Base-by-base conservation (phyloP, 2,797 vertebrate genomes). In the Bradypodion ventrale region DNA sequence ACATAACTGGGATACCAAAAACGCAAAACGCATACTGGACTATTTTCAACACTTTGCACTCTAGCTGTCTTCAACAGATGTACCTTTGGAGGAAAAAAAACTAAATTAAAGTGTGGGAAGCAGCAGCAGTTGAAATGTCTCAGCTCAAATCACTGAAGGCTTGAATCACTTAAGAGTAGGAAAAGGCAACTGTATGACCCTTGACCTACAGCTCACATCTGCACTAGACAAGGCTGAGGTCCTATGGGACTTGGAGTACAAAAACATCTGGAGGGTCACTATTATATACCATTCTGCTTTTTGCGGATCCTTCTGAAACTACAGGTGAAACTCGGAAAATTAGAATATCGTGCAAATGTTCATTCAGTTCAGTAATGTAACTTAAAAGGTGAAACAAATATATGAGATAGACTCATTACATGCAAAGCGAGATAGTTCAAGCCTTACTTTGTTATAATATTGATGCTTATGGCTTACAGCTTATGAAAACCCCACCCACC, bases 1-100 rank as follows among this genome's bases (percentile, higher is more conserved):
- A 86, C 98, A 98, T 89, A 97, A 97, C 75, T 99, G 98, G 98
- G 98, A 97, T 93, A 99, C 98, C 3, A 93, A 98, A 65, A 97
- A 97, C 72, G 98, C 98, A 93, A 98, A 98, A 93, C 96, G 97
- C 92, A 98, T 99, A 90, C 95, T 98, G 93, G 97, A 96, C 93
- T 97, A 97, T 95, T 96, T 98, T 56, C 92, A 92, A 73, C 91
- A 93, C 42, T 74, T 23, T 44, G 81, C 74, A 73, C 81, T 80
- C 40, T 89, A 92, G 78, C 87, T 87, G 75, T 66, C 68, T 79
- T 68, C 75, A 32, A 3, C n/a, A 81, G 25, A 63, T 73, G 2
- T 74, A 44, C 4, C 70, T 74, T 35, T 32, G 91, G 69, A 69
- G n/a, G n/a, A 72, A 40, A 74, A 83, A 75, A 88, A 87, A 89